Conservation (phyloP, 2,113 vertebrate genomes). For the Aplodontia rufa region DNA sequence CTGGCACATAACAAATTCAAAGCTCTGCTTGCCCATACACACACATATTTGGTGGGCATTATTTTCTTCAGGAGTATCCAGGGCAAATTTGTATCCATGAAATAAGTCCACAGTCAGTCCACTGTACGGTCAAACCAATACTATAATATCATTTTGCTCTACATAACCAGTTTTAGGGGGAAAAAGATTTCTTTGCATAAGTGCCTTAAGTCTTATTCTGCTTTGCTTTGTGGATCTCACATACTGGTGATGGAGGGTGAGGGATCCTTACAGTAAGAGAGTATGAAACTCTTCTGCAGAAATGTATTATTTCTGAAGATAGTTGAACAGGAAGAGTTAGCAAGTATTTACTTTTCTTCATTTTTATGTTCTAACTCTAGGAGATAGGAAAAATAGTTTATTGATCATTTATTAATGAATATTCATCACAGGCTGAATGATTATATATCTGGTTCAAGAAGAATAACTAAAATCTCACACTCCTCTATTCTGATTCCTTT, state of each 20-base stretch:
- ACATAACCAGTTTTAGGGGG: not conserved
- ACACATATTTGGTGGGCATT: not conserved
- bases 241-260: not conserved
- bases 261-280: not conserved
- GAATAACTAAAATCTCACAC: constrained; percentile 12
- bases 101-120: not conserved
- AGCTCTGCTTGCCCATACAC: not conserved
- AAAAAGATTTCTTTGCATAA: not conserved
- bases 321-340: not conserved
- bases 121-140: not conserved
- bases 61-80: not conserved
- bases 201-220: not conserved
- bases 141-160: not conserved
- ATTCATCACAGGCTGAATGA: constrained; percentile 5
- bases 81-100: not conserved
- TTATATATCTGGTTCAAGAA: not conserved
- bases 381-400: constrained; percentile 48
- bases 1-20: constrained; percentile 12
- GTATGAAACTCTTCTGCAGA: not conserved
- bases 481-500: not conserved
- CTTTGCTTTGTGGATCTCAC: not conserved
- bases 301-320: not conserved
- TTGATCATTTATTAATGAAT: constrained; percentile 51
- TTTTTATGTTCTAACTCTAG: constrained; percentile 33
- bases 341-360: constrained; percentile 45